phyloP scores from a whole-genome alignment of 2,888 invertebrate genomes.

The Hirtodrosophila duncani region DNA sequence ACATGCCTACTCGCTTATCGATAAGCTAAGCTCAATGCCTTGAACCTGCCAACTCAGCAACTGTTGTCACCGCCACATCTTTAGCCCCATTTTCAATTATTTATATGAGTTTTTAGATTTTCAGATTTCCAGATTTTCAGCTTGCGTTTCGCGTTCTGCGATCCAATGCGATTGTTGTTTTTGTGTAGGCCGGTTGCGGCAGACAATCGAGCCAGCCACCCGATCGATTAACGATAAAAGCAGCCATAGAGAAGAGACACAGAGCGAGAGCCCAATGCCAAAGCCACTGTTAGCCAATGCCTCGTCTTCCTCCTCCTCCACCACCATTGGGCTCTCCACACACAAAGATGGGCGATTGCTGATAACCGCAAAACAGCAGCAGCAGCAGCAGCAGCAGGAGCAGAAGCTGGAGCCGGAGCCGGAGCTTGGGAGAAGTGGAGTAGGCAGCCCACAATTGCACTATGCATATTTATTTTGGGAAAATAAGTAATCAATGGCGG shows the following conservation, averaged over 20 bases:
- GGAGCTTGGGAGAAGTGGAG: conserved; percentile 10
- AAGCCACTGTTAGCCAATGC: conserved; percentile 15
- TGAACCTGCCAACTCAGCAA: background rate
- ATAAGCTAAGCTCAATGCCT: no score
- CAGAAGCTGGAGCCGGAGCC: conserved; percentile 31
- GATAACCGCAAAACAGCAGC: conserved; percentile 1
- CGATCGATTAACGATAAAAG: conserved; percentile 69
- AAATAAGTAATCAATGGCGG: conserved; percentile 66
- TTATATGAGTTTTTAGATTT: conserved; percentile 33
- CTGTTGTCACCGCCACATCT: conserved; percentile 20
- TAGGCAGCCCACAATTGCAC: conserved; percentile 49
- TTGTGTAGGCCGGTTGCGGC: conserved; percentile 57
- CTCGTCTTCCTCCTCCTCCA: conserved; percentile 46
- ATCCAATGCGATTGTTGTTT: no score
- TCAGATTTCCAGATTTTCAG: no score
- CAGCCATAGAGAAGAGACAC: no score
- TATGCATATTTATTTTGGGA: conserved; percentile 73
- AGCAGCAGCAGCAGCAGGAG: conserved; percentile 18
- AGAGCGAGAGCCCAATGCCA: conserved; percentile 29
- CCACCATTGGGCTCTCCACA: background rate
- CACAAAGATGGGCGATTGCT: background rate
- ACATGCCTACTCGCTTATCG: no score
- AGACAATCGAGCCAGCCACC: background rate
- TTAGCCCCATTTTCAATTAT: conserved; percentile 39
- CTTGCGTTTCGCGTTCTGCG: no score